These are phyloP conservation scores for Mayetiola destructor DNA, from an alignment of 2,888 invertebrate genomes.

Conservation along the genomic window DNA sequence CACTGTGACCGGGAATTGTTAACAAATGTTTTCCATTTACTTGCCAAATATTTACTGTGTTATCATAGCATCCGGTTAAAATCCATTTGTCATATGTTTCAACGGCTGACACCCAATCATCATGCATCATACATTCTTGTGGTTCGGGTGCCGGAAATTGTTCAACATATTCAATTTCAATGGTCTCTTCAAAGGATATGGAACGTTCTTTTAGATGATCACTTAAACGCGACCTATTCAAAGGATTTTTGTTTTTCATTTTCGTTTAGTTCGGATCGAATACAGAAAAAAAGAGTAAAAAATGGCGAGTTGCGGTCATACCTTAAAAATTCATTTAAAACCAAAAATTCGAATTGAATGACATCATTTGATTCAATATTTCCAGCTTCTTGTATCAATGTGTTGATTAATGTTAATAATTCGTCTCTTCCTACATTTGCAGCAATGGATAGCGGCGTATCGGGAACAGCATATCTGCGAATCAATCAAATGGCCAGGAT, in stretches of 20 bases:
- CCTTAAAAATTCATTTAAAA: conserved; percentile 68
- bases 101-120: conserved; percentile 95
- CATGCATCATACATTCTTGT: conserved; percentile 80
- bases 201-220: conserved; percentile 64
- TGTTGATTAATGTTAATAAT: conserved; percentile 65
- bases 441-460: conserved; percentile 70
- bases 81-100: conserved; percentile 58
- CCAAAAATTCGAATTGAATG: conserved; percentile 73
- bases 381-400: conserved; percentile 49
- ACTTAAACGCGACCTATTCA: conserved; percentile 35
- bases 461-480: conserved; percentile 70
- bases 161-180: conserved; percentile 85
- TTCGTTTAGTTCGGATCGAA: too few species aligned
- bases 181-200: conserved; percentile 65
- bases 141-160: conserved; percentile 84
- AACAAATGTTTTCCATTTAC: conserved; percentile 68
- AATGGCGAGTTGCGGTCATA: conserved; percentile 28
- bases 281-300: background rate
- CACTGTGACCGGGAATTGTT: conserved; percentile 73
- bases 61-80: conserved; percentile 84
- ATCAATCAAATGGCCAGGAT: conserved; percentile 15
- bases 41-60: conserved; percentile 81
- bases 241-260: background rate
- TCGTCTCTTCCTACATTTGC: conserved; percentile 51
- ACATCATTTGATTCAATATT: conserved; percentile 26